Percentiles rank a stretch among this genome's conserved stretches.
Conservation (phyloP, 2,113 vertebrate genomes). For the Scalopus aquaticus region DNA sequence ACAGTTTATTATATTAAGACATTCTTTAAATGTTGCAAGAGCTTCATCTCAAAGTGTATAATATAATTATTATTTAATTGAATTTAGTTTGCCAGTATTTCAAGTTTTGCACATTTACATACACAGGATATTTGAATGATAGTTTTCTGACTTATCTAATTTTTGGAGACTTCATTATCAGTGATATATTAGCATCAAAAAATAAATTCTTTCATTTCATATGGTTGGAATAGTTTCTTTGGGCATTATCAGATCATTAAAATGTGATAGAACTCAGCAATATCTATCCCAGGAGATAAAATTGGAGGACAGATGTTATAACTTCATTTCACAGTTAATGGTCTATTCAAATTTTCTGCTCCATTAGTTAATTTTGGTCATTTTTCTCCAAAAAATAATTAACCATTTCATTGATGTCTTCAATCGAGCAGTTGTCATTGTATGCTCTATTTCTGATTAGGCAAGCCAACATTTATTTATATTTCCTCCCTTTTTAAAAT, state of each 20-base stretch:
- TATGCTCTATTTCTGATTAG: neutral
- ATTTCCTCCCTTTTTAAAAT: neutral
- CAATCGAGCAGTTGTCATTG: neutral
- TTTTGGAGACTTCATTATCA: neutral
- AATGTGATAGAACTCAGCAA: neutral
- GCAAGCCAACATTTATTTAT: neutral
- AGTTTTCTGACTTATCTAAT: neutral
- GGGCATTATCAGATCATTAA: conserved; percentile 27
- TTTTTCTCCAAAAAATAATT: neutral
- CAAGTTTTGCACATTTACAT: neutral
- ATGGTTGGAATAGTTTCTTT: neutral
- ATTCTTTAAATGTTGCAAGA: neutral
- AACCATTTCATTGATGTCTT: neutral
- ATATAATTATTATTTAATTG: neutral
- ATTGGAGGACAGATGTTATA: neutral
- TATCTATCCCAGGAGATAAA: neutral
- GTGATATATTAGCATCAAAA: neutral
- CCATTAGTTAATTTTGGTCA: conserved; percentile 13
- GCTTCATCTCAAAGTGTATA: neutral
- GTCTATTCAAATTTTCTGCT: neutral
- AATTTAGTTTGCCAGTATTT: neutral
- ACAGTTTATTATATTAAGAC: neutral
- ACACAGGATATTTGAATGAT: neutral
- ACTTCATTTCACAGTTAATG: neutral
- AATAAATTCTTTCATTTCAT: conserved; percentile 38